Conservation (phyloP, 2,888 invertebrate species). For the Nemoura dubitans region DNA sequence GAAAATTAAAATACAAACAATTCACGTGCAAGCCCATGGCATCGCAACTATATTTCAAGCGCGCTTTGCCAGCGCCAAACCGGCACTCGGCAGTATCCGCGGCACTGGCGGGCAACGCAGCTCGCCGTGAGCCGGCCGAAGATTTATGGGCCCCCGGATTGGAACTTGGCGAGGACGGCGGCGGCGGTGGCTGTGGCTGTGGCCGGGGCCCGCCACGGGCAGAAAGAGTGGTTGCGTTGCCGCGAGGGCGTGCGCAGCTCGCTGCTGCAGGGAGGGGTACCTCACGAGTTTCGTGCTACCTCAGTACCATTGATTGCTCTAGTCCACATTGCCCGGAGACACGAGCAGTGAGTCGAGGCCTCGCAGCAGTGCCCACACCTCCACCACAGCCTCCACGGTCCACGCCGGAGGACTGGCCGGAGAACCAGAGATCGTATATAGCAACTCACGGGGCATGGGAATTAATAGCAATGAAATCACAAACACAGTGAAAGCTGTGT, state of each 20-base stretch:
- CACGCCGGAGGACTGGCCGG: too few species aligned
- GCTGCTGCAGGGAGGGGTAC: slow-evolving; percentile 16
- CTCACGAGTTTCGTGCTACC: slow-evolving; percentile 27
- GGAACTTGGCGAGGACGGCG: slow-evolving; percentile 7
- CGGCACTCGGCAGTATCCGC: neutral
- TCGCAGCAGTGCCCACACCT: neutral
- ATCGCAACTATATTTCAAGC: too few species aligned
- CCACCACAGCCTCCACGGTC: too few species aligned
- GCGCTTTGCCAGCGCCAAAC: neutral
- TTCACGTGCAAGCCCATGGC: too few species aligned
- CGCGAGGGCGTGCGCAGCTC: slow-evolving; percentile 8
- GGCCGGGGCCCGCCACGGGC: neutral
- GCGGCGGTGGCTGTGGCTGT: neutral
- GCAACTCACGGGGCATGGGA: neutral
- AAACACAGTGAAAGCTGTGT: neutral
- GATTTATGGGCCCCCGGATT: neutral
- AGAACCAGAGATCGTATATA: too few species aligned
- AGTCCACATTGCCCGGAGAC: slow-evolving; percentile 8
- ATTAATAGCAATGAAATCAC: neutral
- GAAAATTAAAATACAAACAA: too few species aligned
- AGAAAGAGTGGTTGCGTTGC: neutral
- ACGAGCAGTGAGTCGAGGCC: slow-evolving; percentile 22
- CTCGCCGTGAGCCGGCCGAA: neutral
- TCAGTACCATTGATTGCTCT: slow-evolving; percentile 16
- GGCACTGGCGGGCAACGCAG: neutral